Conservation (phyloP, 1,140 invertebrate genomes). For the Ganaspis sp. region DNA sequence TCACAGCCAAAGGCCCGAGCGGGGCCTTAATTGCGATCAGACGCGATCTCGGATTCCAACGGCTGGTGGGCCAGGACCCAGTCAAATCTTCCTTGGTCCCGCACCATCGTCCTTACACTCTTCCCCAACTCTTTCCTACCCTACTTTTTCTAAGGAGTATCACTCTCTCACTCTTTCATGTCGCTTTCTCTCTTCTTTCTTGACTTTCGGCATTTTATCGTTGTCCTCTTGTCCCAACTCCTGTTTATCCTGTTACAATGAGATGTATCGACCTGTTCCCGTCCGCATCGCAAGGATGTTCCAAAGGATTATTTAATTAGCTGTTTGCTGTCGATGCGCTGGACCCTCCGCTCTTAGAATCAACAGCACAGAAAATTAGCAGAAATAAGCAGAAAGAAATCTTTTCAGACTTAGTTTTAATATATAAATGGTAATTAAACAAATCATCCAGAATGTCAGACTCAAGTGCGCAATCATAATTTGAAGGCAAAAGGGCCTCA, state of each 20-base stretch:
- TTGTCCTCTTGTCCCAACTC: slow-evolving; percentile 69
- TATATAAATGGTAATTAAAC: too few species aligned
- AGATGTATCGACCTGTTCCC: slow-evolving; percentile 75
- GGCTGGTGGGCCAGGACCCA: slow-evolving; percentile 55
- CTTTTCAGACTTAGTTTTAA: too few species aligned
- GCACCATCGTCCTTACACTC: slow-evolving; percentile 21
- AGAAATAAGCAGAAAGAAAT: background rate
- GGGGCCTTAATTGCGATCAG: slow-evolving; percentile 73
- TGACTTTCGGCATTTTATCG: slow-evolving; percentile 48
- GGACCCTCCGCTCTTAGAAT: slow-evolving; percentile 8
- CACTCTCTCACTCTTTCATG: slow-evolving; percentile 4
- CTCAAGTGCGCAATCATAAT: too few species aligned
- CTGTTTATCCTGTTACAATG: slow-evolving; percentile 76
- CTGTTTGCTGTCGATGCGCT: slow-evolving; percentile 41
- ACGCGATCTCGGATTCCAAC: slow-evolving; percentile 73
- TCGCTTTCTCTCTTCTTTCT: slow-evolving; percentile 28
- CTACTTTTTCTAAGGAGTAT: background rate
- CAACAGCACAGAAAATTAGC: too few species aligned
- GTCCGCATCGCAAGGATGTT: slow-evolving; percentile 61
- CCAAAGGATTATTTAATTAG: slow-evolving; percentile 75
- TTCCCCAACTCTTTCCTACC: background rate
- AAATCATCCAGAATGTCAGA: too few species aligned
- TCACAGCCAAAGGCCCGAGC: slow-evolving; percentile 68
- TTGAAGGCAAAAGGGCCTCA: too few species aligned
- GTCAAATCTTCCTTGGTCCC: slow-evolving; percentile 43